Base-by-base conservation (phyloP, 2,797 vertebrate genomes). In the Argyrosomus regius region DNA sequence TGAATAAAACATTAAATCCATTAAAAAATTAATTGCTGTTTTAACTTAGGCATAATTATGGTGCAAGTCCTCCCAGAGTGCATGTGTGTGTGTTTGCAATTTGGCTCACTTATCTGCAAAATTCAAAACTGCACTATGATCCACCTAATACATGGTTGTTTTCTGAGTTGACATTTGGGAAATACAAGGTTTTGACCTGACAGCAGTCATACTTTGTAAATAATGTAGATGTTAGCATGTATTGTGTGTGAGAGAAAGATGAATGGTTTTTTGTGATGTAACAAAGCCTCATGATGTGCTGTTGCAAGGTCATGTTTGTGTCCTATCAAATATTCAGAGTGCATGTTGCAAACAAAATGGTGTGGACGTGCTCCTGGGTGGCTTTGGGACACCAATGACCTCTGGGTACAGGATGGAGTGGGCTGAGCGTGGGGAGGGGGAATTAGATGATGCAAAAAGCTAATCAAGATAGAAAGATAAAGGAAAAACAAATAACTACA, bases 1-100 rank as follows among this genome's bases (percentile, higher is more conserved):
- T 96, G 94, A 96, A 96, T 96, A 95, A 96, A 95, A 94, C 91
- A 96, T 95, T 85, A 80, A 92, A 89, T 92, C 90, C 88, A 95
- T 95, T 94, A 92, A 94, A 96, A 96, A 92, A 95, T 95, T 87
- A 87, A 95, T 95, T 81, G 88, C 85, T 82, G 85, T 85, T 68
- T 90, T 92, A 95, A 93, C 93, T 93, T 88, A 90, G 93, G 93
- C 91, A 86, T 94, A 94, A 95, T 95, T 94, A 94, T 89, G 88
- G 85, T 82, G 83, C 85, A 84, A 86, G 90, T 93, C 84, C 85
- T 93, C 87, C 82, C 68, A 85, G 83, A 76, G 83, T 64, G 70
- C 39, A 18, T 60, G 31, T 74, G 72, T 75, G 77, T 77, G 79
- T 61, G 35, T 61, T 56, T 72, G 57, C 28, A 66, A 70, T 18